Evolutionary conservation across 2,888 invertebrate species (phyloP), one percentile per base, ranked within the genome.

Genomic region (Archips xylosteana): DNA sequence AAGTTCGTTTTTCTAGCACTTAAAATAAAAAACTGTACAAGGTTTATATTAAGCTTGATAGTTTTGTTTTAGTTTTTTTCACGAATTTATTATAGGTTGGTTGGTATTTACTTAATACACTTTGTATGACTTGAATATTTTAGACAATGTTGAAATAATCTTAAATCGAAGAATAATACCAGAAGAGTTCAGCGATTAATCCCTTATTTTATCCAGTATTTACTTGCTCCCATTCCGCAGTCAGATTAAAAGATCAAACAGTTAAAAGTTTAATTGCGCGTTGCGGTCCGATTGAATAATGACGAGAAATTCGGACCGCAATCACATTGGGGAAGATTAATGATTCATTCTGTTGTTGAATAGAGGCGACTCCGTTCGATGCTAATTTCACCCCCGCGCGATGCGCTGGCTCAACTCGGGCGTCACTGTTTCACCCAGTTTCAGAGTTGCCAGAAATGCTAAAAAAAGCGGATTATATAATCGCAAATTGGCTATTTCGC

Each of bases 311-410:
- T 86, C 77, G 78, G 81, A 83, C 84, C 85, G 85, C 87, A 85
- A 86, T 88, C 87, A 85, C 87, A 85, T 79, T 83, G 84, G 83
- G 82, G 85, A 89, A 88, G 90, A 90, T 90, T 89, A 89, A 90
- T 89, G 86, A 79, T 71, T 76, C 78, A 80, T 81, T 85, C 79
- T 83, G 82, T 82, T 82, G 82, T 80, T 85, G 86, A 86, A 86
- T 85, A 82, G 83, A 83, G 78, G 82, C 82, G 81, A 84, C 83
- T 81, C 79, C 80, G 83, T 34, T 81, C 79, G 82, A 89, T 89
- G 86, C 84, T 88, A 88, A 89, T 89, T 86, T 80, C 76, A 76
- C 76, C 75, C 63, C 12, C 47, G 76, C 78, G 13, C 77, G 78
- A 78, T 81, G 80, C 79, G 79, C 77, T 77, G 82, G 79, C 78